phyloP scores from a whole-genome alignment of 2,888 invertebrate genomes.

The Euproctis similis region DNA sequence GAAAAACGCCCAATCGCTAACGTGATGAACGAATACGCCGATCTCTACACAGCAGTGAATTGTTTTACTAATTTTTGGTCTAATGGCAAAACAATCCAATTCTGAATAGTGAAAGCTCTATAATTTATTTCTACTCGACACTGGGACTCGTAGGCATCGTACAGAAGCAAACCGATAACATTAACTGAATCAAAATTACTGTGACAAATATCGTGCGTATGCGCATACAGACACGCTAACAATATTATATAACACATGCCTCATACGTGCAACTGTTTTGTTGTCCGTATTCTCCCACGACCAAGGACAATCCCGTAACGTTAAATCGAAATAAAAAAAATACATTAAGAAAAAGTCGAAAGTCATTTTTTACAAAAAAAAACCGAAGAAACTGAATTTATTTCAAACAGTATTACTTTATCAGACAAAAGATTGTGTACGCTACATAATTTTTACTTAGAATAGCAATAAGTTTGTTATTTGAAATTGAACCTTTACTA shows the following conservation, averaged over 20 bases:
- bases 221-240: no score
- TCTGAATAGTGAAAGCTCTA: no score
- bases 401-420: conserved; percentile 26
- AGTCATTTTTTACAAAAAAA: conserved; percentile 9
- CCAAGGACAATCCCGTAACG: conserved; percentile 11
- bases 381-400: conserved; percentile 20
- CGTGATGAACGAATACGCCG: no score
- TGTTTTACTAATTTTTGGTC: no score
- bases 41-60: no score
- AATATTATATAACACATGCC: neutral
- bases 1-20: no score
- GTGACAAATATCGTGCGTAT: no score
- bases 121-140: no score
- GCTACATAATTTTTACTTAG: conserved; percentile 22
- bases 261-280: neutral
- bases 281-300: conserved; percentile 14
- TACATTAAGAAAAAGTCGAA: conserved; percentile 22
- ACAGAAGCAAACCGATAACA: no score
- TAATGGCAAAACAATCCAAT: no score
- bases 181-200: no score
- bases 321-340: conserved; percentile 10
- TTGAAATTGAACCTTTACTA: conserved; percentile 6
- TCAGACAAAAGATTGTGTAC: conserved; percentile 25
- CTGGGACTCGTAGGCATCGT: no score
- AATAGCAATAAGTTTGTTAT: conserved; percentile 12